These are phyloP conservation scores for Labeo rohita DNA, from an alignment of 2,113 vertebrate species.

Conservation along the genomic window DNA sequence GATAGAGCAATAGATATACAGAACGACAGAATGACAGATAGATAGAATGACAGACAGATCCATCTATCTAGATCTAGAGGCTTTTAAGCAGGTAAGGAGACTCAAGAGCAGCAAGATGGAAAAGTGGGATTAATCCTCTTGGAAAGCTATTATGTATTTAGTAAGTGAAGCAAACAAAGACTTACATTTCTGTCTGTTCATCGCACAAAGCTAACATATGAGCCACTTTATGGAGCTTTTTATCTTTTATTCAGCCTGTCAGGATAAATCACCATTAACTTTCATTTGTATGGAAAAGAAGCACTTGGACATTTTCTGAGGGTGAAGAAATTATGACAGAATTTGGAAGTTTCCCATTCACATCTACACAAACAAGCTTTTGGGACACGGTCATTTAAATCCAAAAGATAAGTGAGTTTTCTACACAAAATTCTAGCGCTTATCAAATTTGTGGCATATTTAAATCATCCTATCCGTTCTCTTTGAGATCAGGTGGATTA, in stretches of 20 bases:
- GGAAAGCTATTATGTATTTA: neutral
- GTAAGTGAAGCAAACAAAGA: neutral
- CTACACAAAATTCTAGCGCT: neutral
- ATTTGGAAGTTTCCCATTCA: neutral
- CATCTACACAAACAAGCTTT: slow-evolving; percentile 4
- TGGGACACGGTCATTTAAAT: neutral
- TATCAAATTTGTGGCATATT: neutral
- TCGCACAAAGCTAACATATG: neutral
- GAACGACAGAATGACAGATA: no score
- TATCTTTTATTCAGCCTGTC: neutral
- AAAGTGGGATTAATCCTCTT: neutral
- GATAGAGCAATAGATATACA: no score
- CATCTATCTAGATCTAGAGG: no score
- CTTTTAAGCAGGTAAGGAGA: neutral
- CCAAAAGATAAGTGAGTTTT: neutral
- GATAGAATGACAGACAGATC: no score
- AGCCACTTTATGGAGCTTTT: neutral
- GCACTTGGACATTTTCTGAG: neutral
- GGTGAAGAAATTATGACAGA: neutral
- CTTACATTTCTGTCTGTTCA: neutral
- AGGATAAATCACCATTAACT: neutral
- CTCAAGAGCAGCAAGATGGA: neutral
- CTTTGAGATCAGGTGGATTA: neutral
- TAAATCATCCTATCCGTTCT: neutral
- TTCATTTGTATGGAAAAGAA: neutral